Percentiles rank a stretch among this genome's conserved stretches.
phyloP scores from a whole-genome alignment of 2,113 vertebrate species.

The Salvator merianae region DNA sequence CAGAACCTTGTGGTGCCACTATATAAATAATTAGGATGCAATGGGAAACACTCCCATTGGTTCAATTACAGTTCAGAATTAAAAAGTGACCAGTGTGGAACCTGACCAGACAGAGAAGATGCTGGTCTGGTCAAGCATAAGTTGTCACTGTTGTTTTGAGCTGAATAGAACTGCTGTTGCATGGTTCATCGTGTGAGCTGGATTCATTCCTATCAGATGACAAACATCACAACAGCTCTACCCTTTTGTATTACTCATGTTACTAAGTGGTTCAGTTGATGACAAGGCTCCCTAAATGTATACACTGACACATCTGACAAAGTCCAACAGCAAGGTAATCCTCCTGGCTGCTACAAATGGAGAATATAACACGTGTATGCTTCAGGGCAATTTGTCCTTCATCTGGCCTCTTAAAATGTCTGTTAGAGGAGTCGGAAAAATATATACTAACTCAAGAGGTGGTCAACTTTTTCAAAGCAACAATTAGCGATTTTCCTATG shows the following conservation, averaged over 20 bases:
- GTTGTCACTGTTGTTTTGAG: no score
- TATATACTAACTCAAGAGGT: no score
- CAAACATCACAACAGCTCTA: slow-evolving; percentile 13
- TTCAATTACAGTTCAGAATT: no score
- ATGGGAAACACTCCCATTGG: no score
- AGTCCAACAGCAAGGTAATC: background rate
- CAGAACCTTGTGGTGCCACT: no score
- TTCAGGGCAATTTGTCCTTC: background rate
- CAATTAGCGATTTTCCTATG: background rate
- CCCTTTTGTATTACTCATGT: slow-evolving; percentile 35
- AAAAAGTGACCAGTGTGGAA: no score
- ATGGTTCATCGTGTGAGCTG: no score
- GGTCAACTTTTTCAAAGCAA: background rate
- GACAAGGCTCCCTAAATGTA: background rate
- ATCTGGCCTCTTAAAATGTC: background rate
- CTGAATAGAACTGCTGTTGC: no score
- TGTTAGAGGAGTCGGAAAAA: background rate
- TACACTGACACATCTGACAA: background rate
- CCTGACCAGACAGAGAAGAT: no score
- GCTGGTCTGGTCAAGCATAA: no score
- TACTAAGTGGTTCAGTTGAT: background rate
- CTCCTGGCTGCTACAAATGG: background rate
- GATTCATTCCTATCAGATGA: no score
- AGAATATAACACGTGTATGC: background rate
- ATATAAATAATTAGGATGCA: no score